phyloP scores from a whole-genome alignment of 2,888 invertebrate species.

The Pandemis heparana region DNA sequence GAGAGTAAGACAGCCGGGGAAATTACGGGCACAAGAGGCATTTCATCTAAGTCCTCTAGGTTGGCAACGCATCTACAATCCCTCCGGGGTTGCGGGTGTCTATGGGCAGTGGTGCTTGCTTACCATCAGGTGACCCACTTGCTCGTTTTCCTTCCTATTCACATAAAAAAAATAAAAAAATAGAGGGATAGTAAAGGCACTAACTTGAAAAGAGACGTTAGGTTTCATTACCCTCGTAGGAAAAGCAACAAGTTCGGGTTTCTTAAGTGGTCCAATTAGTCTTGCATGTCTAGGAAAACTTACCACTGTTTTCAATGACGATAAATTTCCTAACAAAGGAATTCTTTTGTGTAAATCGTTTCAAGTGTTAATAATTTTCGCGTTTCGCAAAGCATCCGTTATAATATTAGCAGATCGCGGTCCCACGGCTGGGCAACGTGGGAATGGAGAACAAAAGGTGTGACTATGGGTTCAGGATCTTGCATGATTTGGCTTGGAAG shows the following conservation, averaged over 20 bases:
- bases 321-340: slow-evolving; percentile 20
- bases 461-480: slow-evolving; percentile 38
- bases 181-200: no score
- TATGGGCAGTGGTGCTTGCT: no score
- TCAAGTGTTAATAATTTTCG: slow-evolving; percentile 2
- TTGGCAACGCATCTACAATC: no score
- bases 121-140: no score
- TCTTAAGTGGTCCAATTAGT: background rate
- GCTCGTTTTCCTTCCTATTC: no score
- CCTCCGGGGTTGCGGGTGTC: no score
- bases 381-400: slow-evolving; percentile 30
- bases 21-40: no score
- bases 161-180: no score
- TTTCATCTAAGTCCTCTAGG: no score
- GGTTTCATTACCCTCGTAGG: background rate
- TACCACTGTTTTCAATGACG: background rate
- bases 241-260: background rate
- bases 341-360: slow-evolving; percentile 14
- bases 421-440: slow-evolving; percentile 56
- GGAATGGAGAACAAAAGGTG: slow-evolving; percentile 54
- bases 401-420: slow-evolving; percentile 41
- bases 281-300: background rate
- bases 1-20: no score
- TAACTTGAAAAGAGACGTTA: no score
- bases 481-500: slow-evolving; percentile 26